phyloP scores from a whole-genome alignment of 2,113 vertebrate genomes.

The Fulica atra region DNA sequence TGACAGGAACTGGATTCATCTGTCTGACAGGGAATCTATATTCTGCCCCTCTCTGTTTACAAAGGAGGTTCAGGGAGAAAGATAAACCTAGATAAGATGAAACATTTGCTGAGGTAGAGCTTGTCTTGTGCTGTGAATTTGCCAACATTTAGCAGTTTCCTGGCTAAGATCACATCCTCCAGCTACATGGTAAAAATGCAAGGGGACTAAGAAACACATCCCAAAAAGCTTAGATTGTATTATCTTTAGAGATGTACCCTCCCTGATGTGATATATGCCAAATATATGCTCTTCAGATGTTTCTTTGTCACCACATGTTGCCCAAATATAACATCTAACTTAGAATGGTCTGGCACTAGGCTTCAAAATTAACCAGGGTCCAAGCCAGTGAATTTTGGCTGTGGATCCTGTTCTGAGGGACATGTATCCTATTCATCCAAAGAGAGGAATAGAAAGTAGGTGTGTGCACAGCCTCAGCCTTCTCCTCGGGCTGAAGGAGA shows the following conservation, averaged over 20 bases:
- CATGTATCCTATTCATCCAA: background rate
- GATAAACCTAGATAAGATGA: constrained; percentile 23
- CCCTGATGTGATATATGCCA: background rate
- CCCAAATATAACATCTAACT: background rate
- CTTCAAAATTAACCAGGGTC: background rate
- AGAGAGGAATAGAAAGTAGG: background rate
- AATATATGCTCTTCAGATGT: background rate
- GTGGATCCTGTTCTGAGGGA: background rate
- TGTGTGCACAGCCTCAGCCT: background rate
- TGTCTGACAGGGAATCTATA: constrained; percentile 46
- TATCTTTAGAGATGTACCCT: background rate
- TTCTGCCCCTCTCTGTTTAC: constrained; percentile 42
- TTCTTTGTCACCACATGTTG: background rate
- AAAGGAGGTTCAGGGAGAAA: constrained; percentile 12
- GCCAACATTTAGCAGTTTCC: background rate
- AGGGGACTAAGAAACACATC: background rate
- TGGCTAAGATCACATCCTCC: background rate
- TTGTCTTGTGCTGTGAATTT: constrained; percentile 1
- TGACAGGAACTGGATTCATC: background rate
- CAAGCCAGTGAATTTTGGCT: background rate
- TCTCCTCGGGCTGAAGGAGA: background rate
- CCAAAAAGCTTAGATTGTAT: background rate
- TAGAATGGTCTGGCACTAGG: background rate
- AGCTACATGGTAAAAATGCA: background rate
- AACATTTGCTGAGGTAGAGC: constrained; percentile 13